A percentile compares a stretch with the other conserved stretches of the same genome.
These are phyloP conservation scores for Siniperca obscura DNA, from an alignment of 2,797 vertebrate species.

Conservation along the genomic window DNA sequence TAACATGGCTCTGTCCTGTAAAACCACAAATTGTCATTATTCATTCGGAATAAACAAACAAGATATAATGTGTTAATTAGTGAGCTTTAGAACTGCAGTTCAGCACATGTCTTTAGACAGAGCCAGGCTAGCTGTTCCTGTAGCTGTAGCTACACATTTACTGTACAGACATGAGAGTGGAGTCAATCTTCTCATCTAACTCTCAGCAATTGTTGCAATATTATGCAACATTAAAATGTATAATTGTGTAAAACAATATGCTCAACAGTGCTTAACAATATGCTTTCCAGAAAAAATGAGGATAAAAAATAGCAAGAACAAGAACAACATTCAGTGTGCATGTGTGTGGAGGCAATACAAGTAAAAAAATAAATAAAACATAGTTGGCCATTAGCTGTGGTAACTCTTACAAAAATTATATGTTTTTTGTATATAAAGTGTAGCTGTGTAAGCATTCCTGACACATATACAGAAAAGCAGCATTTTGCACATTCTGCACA, in stretches of 20 bases:
- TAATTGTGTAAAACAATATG: neutral
- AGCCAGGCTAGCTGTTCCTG: neutral
- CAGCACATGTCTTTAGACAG: neutral
- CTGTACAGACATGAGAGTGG: neutral
- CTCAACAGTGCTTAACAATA: neutral
- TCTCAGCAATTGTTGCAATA: neutral
- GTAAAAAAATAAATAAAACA: conserved; percentile 20
- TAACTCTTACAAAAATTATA: conserved; percentile 10
- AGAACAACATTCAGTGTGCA: neutral
- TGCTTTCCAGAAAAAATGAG: neutral
- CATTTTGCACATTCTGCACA: conserved; percentile 43
- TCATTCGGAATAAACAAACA: neutral
- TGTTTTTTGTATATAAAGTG: conserved; percentile 20
- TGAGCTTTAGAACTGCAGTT: neutral
- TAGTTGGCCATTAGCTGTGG: conserved; percentile 8
- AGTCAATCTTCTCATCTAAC: neutral
- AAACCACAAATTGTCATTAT: neutral
- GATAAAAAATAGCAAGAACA: neutral
- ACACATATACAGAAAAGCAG: conserved; percentile 18
- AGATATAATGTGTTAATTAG: neutral
- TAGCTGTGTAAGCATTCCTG: conserved; percentile 40
- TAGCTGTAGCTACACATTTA: neutral
- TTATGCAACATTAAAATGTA: neutral
- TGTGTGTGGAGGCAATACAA: neutral
- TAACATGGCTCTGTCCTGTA: neutral